Base-by-base conservation (phyloP, 2,113 vertebrate genomes). In the Takifugu bimaculatus region DNA sequence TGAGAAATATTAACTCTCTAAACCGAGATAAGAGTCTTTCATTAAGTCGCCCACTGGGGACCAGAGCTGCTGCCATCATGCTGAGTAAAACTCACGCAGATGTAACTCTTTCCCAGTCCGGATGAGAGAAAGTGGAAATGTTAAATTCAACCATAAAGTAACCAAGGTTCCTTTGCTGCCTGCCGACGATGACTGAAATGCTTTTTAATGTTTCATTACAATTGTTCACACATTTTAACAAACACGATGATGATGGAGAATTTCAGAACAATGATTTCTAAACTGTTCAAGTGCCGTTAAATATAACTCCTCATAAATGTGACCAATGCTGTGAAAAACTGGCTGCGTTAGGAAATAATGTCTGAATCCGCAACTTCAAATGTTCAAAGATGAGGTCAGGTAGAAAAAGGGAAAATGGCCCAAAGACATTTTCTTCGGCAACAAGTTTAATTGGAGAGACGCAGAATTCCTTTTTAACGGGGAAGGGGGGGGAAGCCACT, bases 361-460 rank as follows among this genome's bases (percentile, higher is more conserved):
- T 15, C 44, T 15, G 65, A 73, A 47, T 65, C 63, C 60, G 77
- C 78, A 72, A 70, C 74, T 82, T 55, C 77, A 85, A 85, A 88
- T 70, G 80, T 72, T 77, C 57, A 62, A 20, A 20, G 74, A 85
- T 88, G 35, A 39, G 35, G 35, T 39, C 35, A 39, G 6, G 7
- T 69, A 44, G 57, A 79, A 77, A 85, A 87, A 84, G 71, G 88
- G 80, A 85, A 86, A 86, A 86, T 87, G 79, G 88, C 87, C 81
- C 81, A 88, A 65, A 83, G 88, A 90, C 85, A n/a, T 86, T 85
- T 90, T 90, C 66, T 84, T 79, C 78, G 87, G 88, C 92, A 92
- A 92, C 91, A 92, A 91, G 90, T 94, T 92, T 93, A 93, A 94
- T 93, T 93, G 92, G 88, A 93, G 93, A 92, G 83, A 92, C 93